Evolutionary conservation across 2,888 invertebrate genomes (phyloP).

Genomic region (Xestia ashworthii): DNA sequence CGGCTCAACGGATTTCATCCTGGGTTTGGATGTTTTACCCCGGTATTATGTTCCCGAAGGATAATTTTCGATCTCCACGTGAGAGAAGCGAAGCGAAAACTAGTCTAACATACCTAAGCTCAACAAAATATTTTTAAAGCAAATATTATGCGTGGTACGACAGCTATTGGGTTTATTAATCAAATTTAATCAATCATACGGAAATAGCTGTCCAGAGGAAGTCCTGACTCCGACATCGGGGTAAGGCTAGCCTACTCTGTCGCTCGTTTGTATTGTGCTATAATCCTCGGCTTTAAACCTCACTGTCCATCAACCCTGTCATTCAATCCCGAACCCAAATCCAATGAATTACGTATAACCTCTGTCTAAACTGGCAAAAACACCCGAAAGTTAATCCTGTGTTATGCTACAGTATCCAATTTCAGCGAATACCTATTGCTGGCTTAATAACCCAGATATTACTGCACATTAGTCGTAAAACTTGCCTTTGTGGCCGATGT

Average conservation of each 20-base stretch:
- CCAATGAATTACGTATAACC: conserved; percentile 62
- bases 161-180: neutral
- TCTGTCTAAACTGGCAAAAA: conserved; percentile 52
- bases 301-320: conserved; percentile 60
- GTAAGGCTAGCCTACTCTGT: conserved; percentile 32
- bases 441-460: conserved; percentile 51
- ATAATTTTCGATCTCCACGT: neutral
- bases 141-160: neutral
- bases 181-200: conserved; percentile 23
- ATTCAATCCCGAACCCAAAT: conserved; percentile 58
- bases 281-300: conserved; percentile 48
- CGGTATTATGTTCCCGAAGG: neutral
- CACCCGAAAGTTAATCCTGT: conserved; percentile 53
- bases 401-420: conserved; percentile 46
- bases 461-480: conserved; percentile 22
- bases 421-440: conserved; percentile 35
- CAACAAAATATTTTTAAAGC: neutral
- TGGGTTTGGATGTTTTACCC: neutral
- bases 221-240: conserved; percentile 22
- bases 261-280: conserved; percentile 40
- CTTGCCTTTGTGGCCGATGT: conserved; percentile 40
- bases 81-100: neutral
- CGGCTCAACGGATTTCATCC: neutral
- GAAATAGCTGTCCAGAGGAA: conserved; percentile 12
- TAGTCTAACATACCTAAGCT: neutral